A percentile compares a stretch with the other conserved stretches of the same genome.
These are phyloP conservation scores for Diachasmimorpha longicaudata DNA, from an alignment of 1,140 invertebrate genomes.

Conservation along the genomic window DNA sequence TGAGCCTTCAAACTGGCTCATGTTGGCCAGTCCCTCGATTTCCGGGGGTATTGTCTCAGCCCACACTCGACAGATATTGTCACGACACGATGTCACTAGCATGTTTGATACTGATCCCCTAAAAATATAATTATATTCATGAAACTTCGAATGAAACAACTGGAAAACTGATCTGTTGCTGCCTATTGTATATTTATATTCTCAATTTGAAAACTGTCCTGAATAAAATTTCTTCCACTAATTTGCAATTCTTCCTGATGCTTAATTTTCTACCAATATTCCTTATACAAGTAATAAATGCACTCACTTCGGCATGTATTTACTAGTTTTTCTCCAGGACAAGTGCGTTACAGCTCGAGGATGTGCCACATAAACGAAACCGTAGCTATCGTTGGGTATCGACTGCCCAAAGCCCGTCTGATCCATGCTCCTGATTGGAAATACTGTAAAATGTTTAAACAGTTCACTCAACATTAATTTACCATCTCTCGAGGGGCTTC, in stretches of 20 bases:
- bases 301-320: slow-evolving; percentile 96
- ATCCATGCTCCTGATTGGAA: slow-evolving; percentile 56
- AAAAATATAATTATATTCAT: slow-evolving; percentile 14
- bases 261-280: too few relatives aligned
- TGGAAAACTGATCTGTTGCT: too few relatives aligned
- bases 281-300: too few relatives aligned
- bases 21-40: slow-evolving; percentile 85
- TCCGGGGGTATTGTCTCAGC: slow-evolving; percentile 96
- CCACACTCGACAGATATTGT: slow-evolving; percentile 99
- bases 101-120: slow-evolving; percentile 97
- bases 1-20: slow-evolving; percentile 82
- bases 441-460: slow-evolving; percentile 49
- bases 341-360: slow-evolving; percentile 94
- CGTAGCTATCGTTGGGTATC: slow-evolving; percentile 75
- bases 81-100: slow-evolving; percentile 96
- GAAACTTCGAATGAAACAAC: too few relatives aligned
- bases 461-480: not conserved
- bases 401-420: slow-evolving; percentile 60
- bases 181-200: too few relatives aligned
- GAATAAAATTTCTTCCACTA: too few relatives aligned
- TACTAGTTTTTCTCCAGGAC: slow-evolving; percentile 97
- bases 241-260: too few relatives aligned
- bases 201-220: too few relatives aligned
- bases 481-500: too few relatives aligned
- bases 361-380: slow-evolving; percentile 96